Evolutionary conservation across 2,888 invertebrate genomes (phyloP).

Genomic region (Fragum whitleyi): DNA sequence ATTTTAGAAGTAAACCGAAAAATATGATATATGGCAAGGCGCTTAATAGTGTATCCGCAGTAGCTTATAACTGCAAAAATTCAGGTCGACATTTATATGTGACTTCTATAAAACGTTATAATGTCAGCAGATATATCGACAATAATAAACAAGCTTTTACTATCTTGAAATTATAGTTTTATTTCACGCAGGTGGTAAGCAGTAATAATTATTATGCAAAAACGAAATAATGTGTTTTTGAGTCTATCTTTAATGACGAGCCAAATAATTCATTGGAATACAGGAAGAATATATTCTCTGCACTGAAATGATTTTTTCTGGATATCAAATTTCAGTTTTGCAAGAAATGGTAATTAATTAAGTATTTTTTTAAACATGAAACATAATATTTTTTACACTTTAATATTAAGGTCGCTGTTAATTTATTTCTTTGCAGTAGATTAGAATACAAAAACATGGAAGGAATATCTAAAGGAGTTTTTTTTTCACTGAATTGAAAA

Average conservation of each 20-base stretch:
- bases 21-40: constrained; percentile 1
- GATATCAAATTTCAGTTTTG: no score
- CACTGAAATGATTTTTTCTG: not conserved
- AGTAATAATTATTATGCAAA: constrained; percentile 3
- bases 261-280: not conserved
- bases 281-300: not conserved
- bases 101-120: not conserved
- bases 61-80: constrained; percentile 16
- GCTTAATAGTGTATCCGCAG: not conserved
- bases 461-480: no score
- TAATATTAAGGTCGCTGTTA: no score
- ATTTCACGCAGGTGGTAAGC: constrained; percentile 14
- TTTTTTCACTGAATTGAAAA: no score
- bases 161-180: constrained; percentile 15
- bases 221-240: not conserved
- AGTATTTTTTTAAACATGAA: no score
- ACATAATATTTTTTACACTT: no score
- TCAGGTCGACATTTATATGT: constrained; percentile 11
- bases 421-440: no score
- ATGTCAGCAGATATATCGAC: constrained; percentile 4
- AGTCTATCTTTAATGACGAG: not conserved
- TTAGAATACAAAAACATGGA: no score
- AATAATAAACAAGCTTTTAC: constrained; percentile 20
- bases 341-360: no score
- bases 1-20: not conserved